These are phyloP conservation scores for Ectobius pallidus DNA, from an alignment of 2,888 invertebrate genomes.

Conservation along the genomic window DNA sequence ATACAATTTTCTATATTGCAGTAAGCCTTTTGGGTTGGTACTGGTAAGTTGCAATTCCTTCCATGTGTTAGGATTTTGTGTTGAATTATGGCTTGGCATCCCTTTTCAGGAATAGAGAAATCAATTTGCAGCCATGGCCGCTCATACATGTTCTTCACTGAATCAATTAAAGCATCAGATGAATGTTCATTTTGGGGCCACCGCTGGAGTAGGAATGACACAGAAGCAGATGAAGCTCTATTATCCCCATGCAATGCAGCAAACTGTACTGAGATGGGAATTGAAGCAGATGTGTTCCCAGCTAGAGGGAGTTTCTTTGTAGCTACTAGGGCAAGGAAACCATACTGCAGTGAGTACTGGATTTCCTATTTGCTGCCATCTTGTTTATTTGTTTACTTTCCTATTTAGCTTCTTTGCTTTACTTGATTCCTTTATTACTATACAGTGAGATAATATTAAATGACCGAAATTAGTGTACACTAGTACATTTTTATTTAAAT, in stretches of 20 bases:
- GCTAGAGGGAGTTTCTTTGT: slow-evolving; percentile 61
- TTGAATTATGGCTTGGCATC: no score
- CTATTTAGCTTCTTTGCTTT: background rate
- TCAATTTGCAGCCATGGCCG: slow-evolving; percentile 68
- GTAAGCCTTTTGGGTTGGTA: no score
- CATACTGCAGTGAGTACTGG: slow-evolving; percentile 50
- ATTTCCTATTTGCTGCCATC: background rate
- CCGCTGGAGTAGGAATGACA: slow-evolving; percentile 34
- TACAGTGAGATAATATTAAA: background rate
- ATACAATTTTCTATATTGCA: no score
- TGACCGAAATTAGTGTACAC: background rate
- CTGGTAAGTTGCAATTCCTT: no score
- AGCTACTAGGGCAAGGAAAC: slow-evolving; percentile 58
- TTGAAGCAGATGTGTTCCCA: slow-evolving; percentile 55
- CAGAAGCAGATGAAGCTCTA: background rate
- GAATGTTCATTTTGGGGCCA: slow-evolving; percentile 45
- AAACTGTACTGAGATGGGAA: slow-evolving; percentile 64
- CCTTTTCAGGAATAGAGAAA: slow-evolving; percentile 59
- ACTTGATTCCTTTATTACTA: background rate
- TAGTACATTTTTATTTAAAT: background rate
- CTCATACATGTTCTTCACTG: slow-evolving; percentile 64
- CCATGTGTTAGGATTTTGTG: no score
- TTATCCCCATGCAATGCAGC: slow-evolving; percentile 51
- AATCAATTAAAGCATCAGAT: slow-evolving; percentile 56
- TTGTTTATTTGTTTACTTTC: background rate